These are phyloP conservation scores for Cheirogaleus major DNA, from an alignment of 2,797 vertebrate species.

Conservation along the genomic window DNA sequence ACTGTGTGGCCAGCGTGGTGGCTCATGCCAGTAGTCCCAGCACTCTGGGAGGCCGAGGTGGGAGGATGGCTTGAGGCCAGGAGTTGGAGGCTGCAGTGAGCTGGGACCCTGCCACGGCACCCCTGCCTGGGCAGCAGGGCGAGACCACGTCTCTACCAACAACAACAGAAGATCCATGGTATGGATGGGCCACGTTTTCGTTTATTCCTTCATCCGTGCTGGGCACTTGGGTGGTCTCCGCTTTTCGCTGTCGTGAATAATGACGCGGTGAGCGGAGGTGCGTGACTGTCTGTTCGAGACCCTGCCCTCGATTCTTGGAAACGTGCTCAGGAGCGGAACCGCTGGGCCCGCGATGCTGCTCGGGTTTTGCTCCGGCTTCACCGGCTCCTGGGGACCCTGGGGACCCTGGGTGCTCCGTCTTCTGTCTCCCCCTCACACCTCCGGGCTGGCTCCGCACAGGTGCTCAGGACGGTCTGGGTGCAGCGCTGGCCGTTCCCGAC, in stretches of 20 bases:
- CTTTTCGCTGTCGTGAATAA: not conserved
- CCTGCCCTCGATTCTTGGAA: not conserved
- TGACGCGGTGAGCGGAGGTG: accelerated
- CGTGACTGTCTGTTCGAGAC: accelerated
- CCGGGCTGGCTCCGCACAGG: too few species aligned
- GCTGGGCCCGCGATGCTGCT: accelerated
- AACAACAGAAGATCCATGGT: too few species aligned
- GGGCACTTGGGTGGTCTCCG: not conserved
- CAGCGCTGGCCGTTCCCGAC: too few species aligned
- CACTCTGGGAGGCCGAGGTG: too few species aligned
- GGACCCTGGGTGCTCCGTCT: accelerated
- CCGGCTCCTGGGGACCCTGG: not conserved
- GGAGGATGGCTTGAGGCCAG: too few species aligned
- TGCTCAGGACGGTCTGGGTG: not conserved
- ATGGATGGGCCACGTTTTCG: too few species aligned
- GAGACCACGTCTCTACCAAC: too few species aligned
- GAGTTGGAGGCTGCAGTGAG: too few species aligned
- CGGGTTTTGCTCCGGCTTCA: not conserved
- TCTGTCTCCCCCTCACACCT: too few species aligned
- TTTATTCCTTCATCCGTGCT: not conserved
- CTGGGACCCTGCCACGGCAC: too few species aligned
- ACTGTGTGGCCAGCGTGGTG: accelerated
- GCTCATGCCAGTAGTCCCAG: too few species aligned
- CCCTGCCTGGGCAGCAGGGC: too few species aligned
- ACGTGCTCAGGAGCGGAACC: accelerated